Base-by-base conservation (phyloP, 2,113 vertebrate species). In the Takifugu bimaculatus region DNA sequence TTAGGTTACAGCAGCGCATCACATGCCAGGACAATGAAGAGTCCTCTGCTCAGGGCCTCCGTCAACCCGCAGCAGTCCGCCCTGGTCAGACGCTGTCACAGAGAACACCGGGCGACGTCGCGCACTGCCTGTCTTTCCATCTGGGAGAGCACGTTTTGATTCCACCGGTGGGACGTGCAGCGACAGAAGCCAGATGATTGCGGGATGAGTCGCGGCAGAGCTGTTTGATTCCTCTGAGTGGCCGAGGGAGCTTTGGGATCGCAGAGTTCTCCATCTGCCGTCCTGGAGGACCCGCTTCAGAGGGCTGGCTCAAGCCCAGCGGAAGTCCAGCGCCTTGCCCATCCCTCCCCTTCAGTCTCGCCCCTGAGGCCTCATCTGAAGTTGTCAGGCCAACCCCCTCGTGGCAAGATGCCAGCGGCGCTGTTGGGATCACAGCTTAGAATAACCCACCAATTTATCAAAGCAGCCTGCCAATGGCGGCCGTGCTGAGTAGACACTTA, bases 401-500 rank as follows among this genome's bases (percentile, higher is more conserved):
- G 60, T 85, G 85, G 85, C 79, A 52, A 14, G 1, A 55, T 7
- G 80, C 87, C 87, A 88, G 67, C 58, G 26, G 20, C 48, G 26
- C 80, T 65, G 73, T 73, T 62, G 77, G 63, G 70, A 81, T 78
- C 73, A 20, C 52, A 39, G 71, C 85, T 79, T 69, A 85, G 90
- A 89, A 90, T 90, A 89, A 74, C 79, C 54, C 65, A 68, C 64
- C 72, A 65, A 82, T 88, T 88, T 76, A 90, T 90, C 85, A 86
- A 53, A n/a, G 67, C 50, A 49, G 73, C 68, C 63, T 63, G 72
- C 80, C 80, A 85, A 77, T 63, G 68, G 74, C 5, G 4, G 60
- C 79, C 63, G 60, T 77, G 81, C 77, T 78, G 59, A 65, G 71
- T 77, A 55, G 66, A 63, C 83, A 80, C 65, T 74, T 78, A 67